Evolutionary conservation across 2,888 invertebrate species (phyloP), one percentile per base, ranked within the genome.

Genomic region (Microdon myrmicae): DNA sequence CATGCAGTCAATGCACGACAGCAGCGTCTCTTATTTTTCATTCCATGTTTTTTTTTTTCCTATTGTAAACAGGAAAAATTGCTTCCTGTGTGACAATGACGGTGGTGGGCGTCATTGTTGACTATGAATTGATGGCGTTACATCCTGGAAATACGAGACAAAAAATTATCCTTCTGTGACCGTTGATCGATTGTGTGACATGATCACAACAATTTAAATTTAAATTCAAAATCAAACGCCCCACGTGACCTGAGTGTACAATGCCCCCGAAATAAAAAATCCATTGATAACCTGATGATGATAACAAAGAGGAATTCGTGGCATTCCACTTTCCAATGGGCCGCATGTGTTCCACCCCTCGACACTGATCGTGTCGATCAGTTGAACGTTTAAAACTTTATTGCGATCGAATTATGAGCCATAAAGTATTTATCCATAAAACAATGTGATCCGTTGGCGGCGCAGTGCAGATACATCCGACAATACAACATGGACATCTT

Each of bases 11-110:
- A 22, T 31, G 22, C 8, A 8, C 8, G 22, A 22, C 6, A 22
- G 22, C n/a, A n/a, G n/a, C n/a, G n/a, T n/a, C n/a, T n/a, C n/a
- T n/a, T n/a, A n/a, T n/a, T 13, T n/a, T 9, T 13, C 29, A 28
- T 7, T 4, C 4, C 17, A 26, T 39, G 13, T 34, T 9, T 31
- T 38, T 14, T 35, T 14, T 3, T 38, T 43, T 25, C 14, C 34
- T 51, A 43, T 41, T 51, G 34, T 64, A 64, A 64, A 64, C 64
- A 64, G 64, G 64, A 64, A 53, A 64, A 64, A 64, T 64, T 58
- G 58, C 39, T 64, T 64, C 64, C 64, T 64, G 64, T 58, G 45
- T 28, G 23, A 44, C 17, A 34, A 34, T 41, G 41, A 16, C 38
- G 53, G 38, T 49, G 38, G 56, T 56, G 49, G 51, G 45, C 47